Evolutionary conservation across 2,888 invertebrate species (phyloP).

Genomic region (Mimachlamys varia): DNA sequence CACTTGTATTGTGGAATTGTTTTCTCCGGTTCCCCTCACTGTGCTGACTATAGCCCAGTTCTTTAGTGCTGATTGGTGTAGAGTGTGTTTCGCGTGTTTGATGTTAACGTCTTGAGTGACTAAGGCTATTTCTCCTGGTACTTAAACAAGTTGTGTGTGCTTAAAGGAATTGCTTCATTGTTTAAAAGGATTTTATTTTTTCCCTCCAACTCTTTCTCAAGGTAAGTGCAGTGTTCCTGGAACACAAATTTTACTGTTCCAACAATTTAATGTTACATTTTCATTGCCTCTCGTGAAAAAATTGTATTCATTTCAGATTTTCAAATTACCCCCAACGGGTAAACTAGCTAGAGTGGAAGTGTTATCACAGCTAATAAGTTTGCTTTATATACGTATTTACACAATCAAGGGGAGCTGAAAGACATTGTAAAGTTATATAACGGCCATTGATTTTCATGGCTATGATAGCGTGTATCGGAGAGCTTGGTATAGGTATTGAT

Average conservation of each 20-base stretch:
- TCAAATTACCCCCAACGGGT: background rate
- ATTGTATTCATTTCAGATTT: background rate
- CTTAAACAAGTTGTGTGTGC: background rate
- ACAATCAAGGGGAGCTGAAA: background rate
- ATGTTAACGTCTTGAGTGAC: background rate
- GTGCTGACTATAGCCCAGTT: background rate
- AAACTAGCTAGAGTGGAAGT: background rate
- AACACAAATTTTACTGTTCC: background rate
- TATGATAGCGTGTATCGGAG: background rate
- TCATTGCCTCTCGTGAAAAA: background rate
- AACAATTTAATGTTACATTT: background rate
- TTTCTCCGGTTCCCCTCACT: background rate
- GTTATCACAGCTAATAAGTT: background rate
- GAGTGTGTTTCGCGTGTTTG: background rate
- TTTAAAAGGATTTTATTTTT: slow-evolving; percentile 30
- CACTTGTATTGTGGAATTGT: background rate
- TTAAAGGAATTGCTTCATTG: background rate
- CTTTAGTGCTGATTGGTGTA: background rate
- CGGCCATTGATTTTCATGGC: slow-evolving; percentile 20
- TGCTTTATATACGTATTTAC: background rate
- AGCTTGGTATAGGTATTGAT: background rate
- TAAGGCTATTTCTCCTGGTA: background rate
- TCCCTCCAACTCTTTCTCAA: background rate
- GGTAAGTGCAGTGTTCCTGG: slow-evolving; percentile 5
- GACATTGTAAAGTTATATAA: background rate